Percentiles rank a stretch among this genome's conserved stretches.
Evolutionary conservation across 2,113 vertebrate genomes (phyloP).

Genomic region (Corythaeola cristata): DNA sequence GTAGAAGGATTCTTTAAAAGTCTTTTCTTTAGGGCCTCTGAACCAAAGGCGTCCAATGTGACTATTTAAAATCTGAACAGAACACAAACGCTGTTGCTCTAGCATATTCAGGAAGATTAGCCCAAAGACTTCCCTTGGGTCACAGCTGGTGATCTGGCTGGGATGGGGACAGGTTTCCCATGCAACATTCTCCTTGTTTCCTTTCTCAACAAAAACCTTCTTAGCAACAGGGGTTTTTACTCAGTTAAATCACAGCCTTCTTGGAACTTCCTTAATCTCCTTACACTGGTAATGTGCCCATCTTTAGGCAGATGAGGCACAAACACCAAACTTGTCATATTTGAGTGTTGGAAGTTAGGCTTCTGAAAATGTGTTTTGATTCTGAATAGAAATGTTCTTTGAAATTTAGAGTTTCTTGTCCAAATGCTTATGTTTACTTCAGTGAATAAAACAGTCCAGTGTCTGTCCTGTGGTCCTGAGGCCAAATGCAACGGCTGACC

Average conservation of each 20-base stretch:
- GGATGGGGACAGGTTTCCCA: background rate
- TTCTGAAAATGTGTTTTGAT: background rate
- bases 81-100: background rate
- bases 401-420: background rate
- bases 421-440: background rate
- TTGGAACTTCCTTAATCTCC: background rate
- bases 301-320: background rate
- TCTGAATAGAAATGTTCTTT: background rate
- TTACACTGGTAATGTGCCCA: background rate
- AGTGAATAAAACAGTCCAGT: background rate
- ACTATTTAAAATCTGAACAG: background rate
- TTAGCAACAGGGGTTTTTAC: background rate
- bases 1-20: background rate
- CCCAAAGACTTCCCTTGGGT: background rate
- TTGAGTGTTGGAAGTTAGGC: background rate
- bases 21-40: background rate
- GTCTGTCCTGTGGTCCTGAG: background rate
- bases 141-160: background rate
- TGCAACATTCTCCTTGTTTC: background rate
- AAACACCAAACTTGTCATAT: background rate
- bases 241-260: background rate
- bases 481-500: background rate
- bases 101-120: background rate
- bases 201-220: background rate
- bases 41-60: background rate